Percentiles rank a stretch among this genome's conserved stretches.
phyloP scores from a whole-genome alignment of 2,797 vertebrate genomes.

The Myotis myotis region DNA sequence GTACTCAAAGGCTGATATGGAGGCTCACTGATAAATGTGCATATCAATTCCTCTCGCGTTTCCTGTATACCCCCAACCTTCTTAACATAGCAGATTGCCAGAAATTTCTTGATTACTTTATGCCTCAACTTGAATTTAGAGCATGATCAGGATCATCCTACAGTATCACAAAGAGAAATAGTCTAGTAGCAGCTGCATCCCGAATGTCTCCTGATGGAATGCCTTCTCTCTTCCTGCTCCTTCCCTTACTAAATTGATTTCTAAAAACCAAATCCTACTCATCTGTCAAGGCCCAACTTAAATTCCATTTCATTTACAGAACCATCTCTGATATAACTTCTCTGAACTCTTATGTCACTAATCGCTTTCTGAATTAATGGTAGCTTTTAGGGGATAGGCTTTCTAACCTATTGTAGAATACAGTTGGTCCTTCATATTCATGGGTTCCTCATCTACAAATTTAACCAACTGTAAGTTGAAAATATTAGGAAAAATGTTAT shows the following conservation, averaged over 20 bases:
- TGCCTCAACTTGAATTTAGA: constrained; percentile 4
- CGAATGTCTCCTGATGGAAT: neutral
- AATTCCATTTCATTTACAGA: neutral
- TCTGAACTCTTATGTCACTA: neutral
- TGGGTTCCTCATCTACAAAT: neutral
- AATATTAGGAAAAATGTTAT: neutral
- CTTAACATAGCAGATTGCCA: neutral
- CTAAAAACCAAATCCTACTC: neutral
- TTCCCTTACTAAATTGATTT: neutral
- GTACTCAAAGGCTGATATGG: neutral
- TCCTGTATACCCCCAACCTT: neutral
- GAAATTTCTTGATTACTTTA: constrained; percentile 39
- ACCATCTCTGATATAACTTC: neutral
- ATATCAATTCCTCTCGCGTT: neutral
- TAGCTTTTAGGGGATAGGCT: neutral
- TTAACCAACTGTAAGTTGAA: neutral
- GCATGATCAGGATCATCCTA: neutral
- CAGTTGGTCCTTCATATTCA: neutral
- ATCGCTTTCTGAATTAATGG: neutral
- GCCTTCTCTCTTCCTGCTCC: neutral
- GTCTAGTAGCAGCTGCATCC: neutral
- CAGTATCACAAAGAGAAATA: neutral
- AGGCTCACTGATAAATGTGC: neutral
- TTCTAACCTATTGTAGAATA: constrained; percentile 30
- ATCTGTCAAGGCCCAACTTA: neutral